phyloP scores from a whole-genome alignment of 2,797 vertebrate species.

The Hapalemur alaotrensis region DNA sequence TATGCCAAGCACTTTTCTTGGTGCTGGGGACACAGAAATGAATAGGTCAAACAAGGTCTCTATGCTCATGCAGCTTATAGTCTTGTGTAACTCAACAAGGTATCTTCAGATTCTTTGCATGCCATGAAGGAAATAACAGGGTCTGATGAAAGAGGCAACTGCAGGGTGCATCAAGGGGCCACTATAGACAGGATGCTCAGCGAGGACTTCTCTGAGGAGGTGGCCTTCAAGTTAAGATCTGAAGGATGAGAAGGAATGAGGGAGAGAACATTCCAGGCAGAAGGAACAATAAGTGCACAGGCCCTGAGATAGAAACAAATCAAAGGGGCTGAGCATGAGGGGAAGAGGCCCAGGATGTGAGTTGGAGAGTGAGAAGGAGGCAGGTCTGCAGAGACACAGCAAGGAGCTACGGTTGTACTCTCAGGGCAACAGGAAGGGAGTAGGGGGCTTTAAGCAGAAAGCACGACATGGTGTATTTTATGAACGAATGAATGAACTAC shows the following conservation, averaged over 20 bases:
- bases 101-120: not conserved
- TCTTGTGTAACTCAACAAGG: not conserved
- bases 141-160: not conserved
- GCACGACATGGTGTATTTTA: not conserved
- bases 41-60: not conserved
- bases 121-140: not conserved
- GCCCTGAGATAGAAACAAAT: not conserved
- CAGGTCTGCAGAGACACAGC: not conserved
- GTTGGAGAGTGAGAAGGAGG: not conserved
- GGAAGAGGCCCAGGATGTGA: not conserved
- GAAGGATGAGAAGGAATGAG: not conserved
- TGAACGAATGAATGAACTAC: not conserved
- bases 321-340: not conserved
- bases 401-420: not conserved
- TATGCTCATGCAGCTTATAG: not conserved
- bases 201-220: not conserved
- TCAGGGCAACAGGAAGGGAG: not conserved
- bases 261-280: not conserved
- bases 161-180: accelerated
- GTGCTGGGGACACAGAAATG: not conserved
- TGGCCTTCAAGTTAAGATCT: not conserved
- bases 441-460: not conserved
- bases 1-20: not conserved
- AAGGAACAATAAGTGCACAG: not conserved
- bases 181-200: not conserved